Evolutionary conservation across 2,797 vertebrate genomes (phyloP).

Genomic region (Pseudopleuronectes americanus): DNA sequence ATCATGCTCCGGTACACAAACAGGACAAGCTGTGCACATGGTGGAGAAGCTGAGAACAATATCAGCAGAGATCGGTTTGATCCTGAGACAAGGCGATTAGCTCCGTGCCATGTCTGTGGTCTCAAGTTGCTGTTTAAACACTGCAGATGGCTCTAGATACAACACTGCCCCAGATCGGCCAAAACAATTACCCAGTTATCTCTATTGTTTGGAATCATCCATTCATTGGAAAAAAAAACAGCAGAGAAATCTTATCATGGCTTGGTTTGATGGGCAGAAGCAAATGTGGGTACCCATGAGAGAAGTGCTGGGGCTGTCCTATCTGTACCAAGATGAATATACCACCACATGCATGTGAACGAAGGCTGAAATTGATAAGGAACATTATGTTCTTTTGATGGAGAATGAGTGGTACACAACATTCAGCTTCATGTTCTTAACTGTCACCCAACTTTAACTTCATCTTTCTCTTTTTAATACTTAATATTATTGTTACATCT

Average conservation of each 20-base stretch:
- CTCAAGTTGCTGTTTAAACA: constrained; percentile 40
- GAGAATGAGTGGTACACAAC: not conserved
- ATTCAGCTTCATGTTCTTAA: not conserved
- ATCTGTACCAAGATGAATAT: constrained; percentile 37
- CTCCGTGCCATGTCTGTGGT: constrained; percentile 43
- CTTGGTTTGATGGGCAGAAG: constrained; percentile 39
- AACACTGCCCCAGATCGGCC: constrained; percentile 27
- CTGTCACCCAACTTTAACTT: not conserved
- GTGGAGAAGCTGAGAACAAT: constrained; percentile 23
- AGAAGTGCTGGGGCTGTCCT: constrained; percentile 22
- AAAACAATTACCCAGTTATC: constrained; percentile 44
- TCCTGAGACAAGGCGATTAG: constrained; percentile 25
- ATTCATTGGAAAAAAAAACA: constrained; percentile 47
- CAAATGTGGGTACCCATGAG: constrained; percentile 25
- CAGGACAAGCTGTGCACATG: constrained; percentile 36
- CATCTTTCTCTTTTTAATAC: not conserved
- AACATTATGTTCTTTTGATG: constrained; percentile 15
- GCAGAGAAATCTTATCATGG: constrained; percentile 52
- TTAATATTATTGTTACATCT: not conserved
- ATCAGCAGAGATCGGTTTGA: constrained; percentile 46
- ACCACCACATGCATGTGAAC: constrained; percentile 19
- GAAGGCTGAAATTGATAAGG: constrained; percentile 33
- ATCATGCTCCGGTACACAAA: constrained; percentile 55
- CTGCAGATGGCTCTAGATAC: constrained; percentile 51
- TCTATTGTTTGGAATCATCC: constrained; percentile 39